A percentile compares a stretch with the other conserved stretches of the same genome.
phyloP scores from a whole-genome alignment of 1,140 invertebrate species.

The Drosophila ambigua region DNA sequence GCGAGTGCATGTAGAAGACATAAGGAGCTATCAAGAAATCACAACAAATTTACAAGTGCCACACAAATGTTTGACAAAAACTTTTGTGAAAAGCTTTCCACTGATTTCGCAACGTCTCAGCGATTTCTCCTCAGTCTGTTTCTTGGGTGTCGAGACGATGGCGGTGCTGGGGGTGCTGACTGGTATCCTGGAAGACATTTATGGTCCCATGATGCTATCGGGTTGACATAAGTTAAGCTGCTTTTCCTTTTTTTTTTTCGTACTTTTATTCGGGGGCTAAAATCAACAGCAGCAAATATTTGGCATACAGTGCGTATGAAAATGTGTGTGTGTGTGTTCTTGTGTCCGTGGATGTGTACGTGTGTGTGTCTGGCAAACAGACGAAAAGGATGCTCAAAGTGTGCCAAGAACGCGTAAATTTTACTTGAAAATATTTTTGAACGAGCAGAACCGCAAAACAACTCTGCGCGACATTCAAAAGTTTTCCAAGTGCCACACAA shows the following conservation, averaged over 20 bases:
- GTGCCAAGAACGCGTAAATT: slow-evolving; percentile 69
- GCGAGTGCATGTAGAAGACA: slow-evolving; percentile 34
- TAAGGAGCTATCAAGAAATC: slow-evolving; percentile 82
- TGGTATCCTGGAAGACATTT: slow-evolving; percentile 65
- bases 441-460: slow-evolving; percentile 60
- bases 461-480: slow-evolving; percentile 66
- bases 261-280: slow-evolving; percentile 34
- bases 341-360: background rate
- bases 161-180: background rate
- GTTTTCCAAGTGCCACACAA: slow-evolving; percentile 36
- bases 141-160: background rate
- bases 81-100: slow-evolving; percentile 78
- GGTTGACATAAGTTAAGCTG: slow-evolving; percentile 82
- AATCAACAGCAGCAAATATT: slow-evolving; percentile 64
- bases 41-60: slow-evolving; percentile 83
- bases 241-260: slow-evolving; percentile 69
- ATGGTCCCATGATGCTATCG: slow-evolving; percentile 77
- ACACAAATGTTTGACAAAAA: slow-evolving; percentile 82
- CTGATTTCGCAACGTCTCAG: slow-evolving; percentile 80
- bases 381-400: slow-evolving; percentile 67
- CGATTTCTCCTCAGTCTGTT: slow-evolving; percentile 62
- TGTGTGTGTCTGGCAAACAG: slow-evolving; percentile 41
- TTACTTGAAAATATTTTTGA: slow-evolving; percentile 69
- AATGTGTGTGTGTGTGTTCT: background rate
- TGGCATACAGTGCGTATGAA: slow-evolving; percentile 29